Base-by-base conservation (phyloP, 1,140 invertebrate genomes). In the Drosophila baimaii region DNA sequence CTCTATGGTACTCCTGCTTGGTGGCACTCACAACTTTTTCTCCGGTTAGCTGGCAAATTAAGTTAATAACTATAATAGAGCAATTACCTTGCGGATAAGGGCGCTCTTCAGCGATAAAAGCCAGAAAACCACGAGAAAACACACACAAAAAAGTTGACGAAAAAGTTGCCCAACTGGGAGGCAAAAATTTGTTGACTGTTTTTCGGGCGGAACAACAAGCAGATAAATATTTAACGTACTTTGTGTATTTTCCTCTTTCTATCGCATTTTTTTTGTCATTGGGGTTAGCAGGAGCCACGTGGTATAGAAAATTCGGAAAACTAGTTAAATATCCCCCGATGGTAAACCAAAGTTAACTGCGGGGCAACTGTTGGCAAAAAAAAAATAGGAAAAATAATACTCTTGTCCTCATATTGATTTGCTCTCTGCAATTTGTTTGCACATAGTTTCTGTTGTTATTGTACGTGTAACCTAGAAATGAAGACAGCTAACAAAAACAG, bases 351-450 rank as follows among this genome's bases (percentile, higher is more conserved):
- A 85, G 55, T 55, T 37, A 47, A 55, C 59, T 62, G 57, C 21
- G 54, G 31, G 33, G 64, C 43, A 63, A 61, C 33, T 49, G 5
- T n/a, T n/a, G n/a, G n/a, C 44, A 33, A 17, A 39, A 46, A 59
- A 61, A 21, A 59, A 39, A 41, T n/a, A 29, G 29, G 31, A 33
- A 35, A 54, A 54, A 54, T 54, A 54, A 54, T 21, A 54, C 51
- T 25, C 55, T 46, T 59, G 52, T 61, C 71, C 46, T 66, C 43
- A 84, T 89, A 90, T 89, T 89, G 85, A 90, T 89, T 81, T 81
- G 85, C 63, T 80, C 57, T 80, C 31, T 71, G 78, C 83, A 77
- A 88, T 84, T 88, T 89, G 84, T 88, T 83, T 77, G 84, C 65
- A 88, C 72, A 54, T 33, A 64, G 57, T 51, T 57, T 31, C 39